Percentiles rank a stretch among this genome's conserved stretches.
These are phyloP conservation scores for Siphlonurus alternatus DNA, from an alignment of 2,888 invertebrate genomes.

Conservation along the genomic window DNA sequence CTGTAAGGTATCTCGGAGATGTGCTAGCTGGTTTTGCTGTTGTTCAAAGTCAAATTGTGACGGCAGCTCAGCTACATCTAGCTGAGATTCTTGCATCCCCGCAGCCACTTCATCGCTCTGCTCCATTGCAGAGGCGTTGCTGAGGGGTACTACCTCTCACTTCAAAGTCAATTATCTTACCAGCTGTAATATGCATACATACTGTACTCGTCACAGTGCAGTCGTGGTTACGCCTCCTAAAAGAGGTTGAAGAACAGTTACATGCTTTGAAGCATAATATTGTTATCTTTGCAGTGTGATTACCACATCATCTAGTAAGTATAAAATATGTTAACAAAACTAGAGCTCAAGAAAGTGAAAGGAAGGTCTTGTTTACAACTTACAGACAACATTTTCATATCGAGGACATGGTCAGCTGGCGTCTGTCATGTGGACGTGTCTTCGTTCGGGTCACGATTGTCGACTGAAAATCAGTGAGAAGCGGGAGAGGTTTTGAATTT, in stretches of 20 bases:
- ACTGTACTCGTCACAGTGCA: neutral
- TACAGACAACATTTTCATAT: neutral
- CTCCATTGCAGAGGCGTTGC: neutral
- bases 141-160: too few relatives aligned
- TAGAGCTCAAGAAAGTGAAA: neutral
- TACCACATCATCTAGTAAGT: neutral
- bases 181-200: too few relatives aligned
- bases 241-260: neutral
- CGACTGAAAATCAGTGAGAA: too few relatives aligned
- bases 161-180: too few relatives aligned
- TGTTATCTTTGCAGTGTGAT: neutral
- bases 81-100: neutral
- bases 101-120: neutral
- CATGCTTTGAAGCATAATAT: too few relatives aligned
- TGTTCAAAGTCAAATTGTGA: neutral
- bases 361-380: neutral
- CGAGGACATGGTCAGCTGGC: neutral
- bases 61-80: neutral
- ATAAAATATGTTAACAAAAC: neutral
- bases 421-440: neutral
- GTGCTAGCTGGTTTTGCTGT: neutral
- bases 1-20: neutral
- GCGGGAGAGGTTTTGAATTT: too few relatives aligned
- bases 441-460: too few relatives aligned
- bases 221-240: neutral